Evolutionary conservation across 2,888 invertebrate genomes (phyloP).

Genomic region (Dendrolimus houi): DNA sequence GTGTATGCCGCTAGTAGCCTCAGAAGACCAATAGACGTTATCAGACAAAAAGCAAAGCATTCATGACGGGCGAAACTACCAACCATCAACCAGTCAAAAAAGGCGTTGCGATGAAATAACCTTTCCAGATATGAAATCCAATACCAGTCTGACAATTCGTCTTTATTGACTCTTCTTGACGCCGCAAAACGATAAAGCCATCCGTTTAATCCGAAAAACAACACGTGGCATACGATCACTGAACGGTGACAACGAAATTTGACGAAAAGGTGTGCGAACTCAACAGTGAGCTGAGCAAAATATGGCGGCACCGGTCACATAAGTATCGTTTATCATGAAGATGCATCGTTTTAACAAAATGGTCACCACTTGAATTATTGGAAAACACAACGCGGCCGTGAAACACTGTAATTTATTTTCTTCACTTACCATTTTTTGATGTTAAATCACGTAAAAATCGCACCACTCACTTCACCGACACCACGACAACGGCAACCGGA

Average conservation of each 20-base stretch:
- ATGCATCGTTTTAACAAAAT: constrained; percentile 32
- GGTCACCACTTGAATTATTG: constrained; percentile 27
- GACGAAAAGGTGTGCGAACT: constrained; percentile 71
- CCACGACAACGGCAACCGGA: constrained; percentile 73
- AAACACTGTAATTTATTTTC: constrained; percentile 56
- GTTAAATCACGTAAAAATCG: constrained; percentile 70
- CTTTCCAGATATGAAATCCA: constrained; percentile 68
- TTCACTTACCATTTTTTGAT: constrained; percentile 75
- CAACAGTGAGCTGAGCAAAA: constrained; percentile 63
- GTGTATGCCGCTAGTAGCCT: constrained; percentile 37
- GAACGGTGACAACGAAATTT: constrained; percentile 67
- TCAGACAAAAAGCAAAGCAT: constrained; percentile 16
- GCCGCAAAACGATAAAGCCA: constrained; percentile 16
- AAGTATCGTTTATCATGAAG: constrained; percentile 40
- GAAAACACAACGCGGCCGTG: constrained; percentile 42
- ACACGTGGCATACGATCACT: constrained; percentile 74
- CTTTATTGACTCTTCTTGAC: constrained; percentile 23
- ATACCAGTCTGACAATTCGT: constrained; percentile 45
- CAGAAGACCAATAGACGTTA: constrained; percentile 15
- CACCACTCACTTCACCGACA: constrained; percentile 72
- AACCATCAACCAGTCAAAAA: constrained; percentile 51
- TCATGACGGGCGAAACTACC: constrained; percentile 19
- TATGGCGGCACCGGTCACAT: constrained; percentile 73
- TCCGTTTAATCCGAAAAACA: constrained; percentile 32
- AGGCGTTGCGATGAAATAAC: constrained; percentile 61